phyloP scores from a whole-genome alignment of 2,888 invertebrate species.

The Tiphia femorata region DNA sequence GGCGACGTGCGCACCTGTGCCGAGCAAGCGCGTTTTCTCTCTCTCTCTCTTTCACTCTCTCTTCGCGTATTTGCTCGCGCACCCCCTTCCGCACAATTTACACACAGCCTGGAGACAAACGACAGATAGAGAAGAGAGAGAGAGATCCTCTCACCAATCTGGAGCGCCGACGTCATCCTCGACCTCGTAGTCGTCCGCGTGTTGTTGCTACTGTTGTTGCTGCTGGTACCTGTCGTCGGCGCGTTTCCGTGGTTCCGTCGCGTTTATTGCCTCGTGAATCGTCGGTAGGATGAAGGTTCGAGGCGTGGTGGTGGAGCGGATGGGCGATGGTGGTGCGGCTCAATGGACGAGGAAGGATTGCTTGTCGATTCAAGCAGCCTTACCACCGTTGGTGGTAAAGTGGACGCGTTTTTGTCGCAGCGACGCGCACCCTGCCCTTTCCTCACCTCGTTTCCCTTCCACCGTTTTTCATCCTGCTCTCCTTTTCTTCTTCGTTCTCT shows the following conservation, averaged over 20 bases:
- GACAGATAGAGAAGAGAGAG: no score
- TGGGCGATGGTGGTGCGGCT: neutral
- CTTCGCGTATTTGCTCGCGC: no score
- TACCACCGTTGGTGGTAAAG: conserved; percentile 24
- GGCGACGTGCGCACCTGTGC: neutral
- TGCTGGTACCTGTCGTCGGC: no score
- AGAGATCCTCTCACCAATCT: no score
- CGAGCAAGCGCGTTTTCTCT: no score
- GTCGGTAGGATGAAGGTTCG: neutral
- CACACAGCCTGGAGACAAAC: no score
- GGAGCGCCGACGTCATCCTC: no score
- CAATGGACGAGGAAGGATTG: conserved; percentile 9
- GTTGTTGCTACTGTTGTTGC: no score
- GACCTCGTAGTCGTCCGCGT: no score
- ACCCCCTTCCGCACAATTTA: no score
- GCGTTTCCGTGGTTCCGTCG: conserved; percentile 7
- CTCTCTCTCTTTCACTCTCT: no score
- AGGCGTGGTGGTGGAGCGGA: neutral
- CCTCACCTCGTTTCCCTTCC: conserved; percentile 15
- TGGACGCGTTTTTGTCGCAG: conserved; percentile 23
- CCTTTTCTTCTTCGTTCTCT: neutral
- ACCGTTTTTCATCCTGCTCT: neutral
- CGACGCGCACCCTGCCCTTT: conserved; percentile 18
- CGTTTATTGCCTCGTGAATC: conserved; percentile 7
- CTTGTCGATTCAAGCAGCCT: conserved; percentile 26